These are phyloP conservation scores for Gadopsis marmoratus DNA, from an alignment of 2,797 vertebrate genomes.

Conservation along the genomic window DNA sequence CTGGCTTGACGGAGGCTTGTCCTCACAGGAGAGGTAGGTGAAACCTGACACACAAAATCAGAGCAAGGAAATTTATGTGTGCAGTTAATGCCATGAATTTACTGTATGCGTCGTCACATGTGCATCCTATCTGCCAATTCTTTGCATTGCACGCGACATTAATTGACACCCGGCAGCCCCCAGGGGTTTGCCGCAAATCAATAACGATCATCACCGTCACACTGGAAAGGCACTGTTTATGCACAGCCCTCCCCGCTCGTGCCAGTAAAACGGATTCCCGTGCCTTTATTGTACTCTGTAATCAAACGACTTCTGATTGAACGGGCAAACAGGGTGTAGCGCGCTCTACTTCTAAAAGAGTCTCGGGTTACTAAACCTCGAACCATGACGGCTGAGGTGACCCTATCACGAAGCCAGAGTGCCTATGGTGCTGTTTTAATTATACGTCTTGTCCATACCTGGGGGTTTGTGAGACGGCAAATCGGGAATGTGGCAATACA, in stretches of 20 bases:
- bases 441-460: not conserved
- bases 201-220: not conserved
- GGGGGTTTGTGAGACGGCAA: conserved; percentile 12
- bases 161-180: not conserved
- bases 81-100: not conserved
- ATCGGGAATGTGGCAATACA: conserved; percentile 38
- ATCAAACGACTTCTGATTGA: conserved; percentile 1
- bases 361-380: not conserved
- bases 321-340: conserved; percentile 1
- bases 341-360: not conserved
- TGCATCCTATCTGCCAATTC: not conserved
- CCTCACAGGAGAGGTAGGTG: conserved; percentile 20
- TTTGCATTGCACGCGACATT: not conserved
- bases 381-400: not conserved
- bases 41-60: conserved; percentile 27
- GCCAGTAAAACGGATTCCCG: not conserved
- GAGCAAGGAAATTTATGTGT: not conserved
- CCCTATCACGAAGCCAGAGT: not conserved
- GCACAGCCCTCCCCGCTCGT: not conserved
- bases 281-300: not conserved
- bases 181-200: not conserved
- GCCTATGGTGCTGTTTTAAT: conserved; percentile 20
- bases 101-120: not conserved
- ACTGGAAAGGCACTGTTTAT: not conserved
- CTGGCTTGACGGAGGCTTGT: conserved; percentile 42